Conservation (phyloP, 2,888 invertebrate genomes). For the Dermolepida albohirtum region DNA sequence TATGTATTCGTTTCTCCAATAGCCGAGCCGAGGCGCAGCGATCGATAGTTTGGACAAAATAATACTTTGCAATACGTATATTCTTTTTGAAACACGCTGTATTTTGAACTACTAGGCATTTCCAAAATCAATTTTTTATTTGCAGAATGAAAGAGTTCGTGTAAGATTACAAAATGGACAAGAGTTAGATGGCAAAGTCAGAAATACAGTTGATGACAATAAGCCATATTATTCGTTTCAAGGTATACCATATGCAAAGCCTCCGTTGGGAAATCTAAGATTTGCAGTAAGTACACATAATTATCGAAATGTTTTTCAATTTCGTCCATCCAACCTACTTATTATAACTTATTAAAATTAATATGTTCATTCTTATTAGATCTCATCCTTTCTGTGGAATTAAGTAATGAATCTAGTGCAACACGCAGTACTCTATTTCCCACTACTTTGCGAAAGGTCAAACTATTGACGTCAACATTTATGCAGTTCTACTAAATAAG, state of each 20-base stretch:
- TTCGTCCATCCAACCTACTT: background rate
- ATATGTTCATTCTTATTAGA: background rate
- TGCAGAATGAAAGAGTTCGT: background rate
- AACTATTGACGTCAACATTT: too few species aligned
- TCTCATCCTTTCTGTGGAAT: background rate
- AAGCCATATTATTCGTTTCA: slow-evolving; percentile 38
- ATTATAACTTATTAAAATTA: slow-evolving; percentile 7
- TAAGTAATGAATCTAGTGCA: background rate
- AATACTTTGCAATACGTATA: too few species aligned
- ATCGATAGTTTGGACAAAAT: too few species aligned
- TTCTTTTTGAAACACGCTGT: too few species aligned
- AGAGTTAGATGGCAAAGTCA: slow-evolving; percentile 27
- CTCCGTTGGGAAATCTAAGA: slow-evolving; percentile 40
- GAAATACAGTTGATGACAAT: slow-evolving; percentile 27
- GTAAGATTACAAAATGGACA: slow-evolving; percentile 32
- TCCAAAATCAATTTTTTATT: background rate
- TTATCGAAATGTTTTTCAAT: background rate
- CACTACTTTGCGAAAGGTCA: too few species aligned
- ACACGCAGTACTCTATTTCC: too few species aligned
- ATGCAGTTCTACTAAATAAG: too few species aligned
- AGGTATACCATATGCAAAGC: slow-evolving; percentile 42
- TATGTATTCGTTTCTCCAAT: too few species aligned
- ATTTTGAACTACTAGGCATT: too few species aligned
- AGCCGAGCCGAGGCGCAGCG: too few species aligned
- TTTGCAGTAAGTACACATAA: slow-evolving; percentile 37